Conservation (phyloP, 53 echinoderm and acorn worm genomes). For the Paracentrotus lividus region DNA sequence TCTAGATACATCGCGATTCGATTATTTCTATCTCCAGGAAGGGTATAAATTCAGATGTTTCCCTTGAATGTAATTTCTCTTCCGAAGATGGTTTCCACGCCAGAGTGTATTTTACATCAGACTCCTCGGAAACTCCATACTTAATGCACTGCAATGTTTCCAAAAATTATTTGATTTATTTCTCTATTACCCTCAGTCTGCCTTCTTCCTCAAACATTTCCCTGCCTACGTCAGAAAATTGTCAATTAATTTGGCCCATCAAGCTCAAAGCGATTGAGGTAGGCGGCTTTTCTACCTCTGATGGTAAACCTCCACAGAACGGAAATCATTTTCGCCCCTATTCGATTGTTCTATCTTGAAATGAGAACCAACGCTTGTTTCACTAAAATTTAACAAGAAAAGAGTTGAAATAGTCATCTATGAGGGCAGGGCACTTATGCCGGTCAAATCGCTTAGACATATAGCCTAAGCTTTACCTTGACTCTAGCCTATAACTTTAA, state of each 20-base stretch:
- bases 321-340: slow-evolving; percentile 50
- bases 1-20: background rate
- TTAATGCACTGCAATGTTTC: slow-evolving; percentile 18
- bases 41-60: background rate
- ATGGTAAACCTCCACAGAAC: slow-evolving; percentile 3
- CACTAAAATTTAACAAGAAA: slow-evolving; percentile 52
- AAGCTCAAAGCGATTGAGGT: slow-evolving; percentile 45
- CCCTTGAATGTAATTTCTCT: background rate
- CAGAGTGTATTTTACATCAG: background rate
- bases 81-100: background rate
- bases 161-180: slow-evolving; percentile 52
- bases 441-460: background rate
- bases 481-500: slow-evolving; percentile 21
- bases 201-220: slow-evolving; percentile 26
- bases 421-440: background rate
- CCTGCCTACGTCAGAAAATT: slow-evolving; percentile 61
- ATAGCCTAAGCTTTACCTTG: slow-evolving; percentile 4
- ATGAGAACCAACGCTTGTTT: slow-evolving; percentile 26
- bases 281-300: slow-evolving; percentile 14
- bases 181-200: slow-evolving; percentile 38
- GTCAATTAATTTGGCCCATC: slow-evolving; percentile 61
- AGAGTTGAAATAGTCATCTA: slow-evolving; percentile 4
- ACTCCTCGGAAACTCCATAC: slow-evolving; percentile 7
- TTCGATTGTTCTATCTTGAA: background rate
- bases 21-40: background rate